Evolutionary conservation across 2,113 vertebrate species (phyloP).

Genomic region (Ariopsis seemanni): DNA sequence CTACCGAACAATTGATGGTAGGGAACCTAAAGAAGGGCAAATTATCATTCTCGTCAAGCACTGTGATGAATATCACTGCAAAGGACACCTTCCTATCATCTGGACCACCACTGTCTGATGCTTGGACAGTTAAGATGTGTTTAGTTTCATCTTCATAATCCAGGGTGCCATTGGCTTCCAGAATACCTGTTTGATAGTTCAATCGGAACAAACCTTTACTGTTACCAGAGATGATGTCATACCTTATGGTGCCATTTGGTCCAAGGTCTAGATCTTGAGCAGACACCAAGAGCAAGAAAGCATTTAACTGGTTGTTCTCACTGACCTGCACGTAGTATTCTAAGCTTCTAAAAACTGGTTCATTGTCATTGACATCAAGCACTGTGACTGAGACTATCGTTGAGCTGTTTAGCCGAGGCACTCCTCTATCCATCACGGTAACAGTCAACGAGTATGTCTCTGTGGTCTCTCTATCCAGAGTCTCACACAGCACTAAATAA

Average conservation of each 20-base stretch:
- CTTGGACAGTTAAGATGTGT: conserved; percentile 81
- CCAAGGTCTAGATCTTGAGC: conserved; percentile 81
- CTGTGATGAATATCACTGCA: conserved; percentile 71
- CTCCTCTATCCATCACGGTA: conserved; percentile 77
- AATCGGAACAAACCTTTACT: conserved; percentile 76
- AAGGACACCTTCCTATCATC: conserved; percentile 75
- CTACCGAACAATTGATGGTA: conserved; percentile 74
- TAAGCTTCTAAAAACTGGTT: conserved; percentile 75
- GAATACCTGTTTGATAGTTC: conserved; percentile 75
- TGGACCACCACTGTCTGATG: conserved; percentile 72
- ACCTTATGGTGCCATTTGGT: conserved; percentile 74
- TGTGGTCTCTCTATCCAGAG: conserved; percentile 79
- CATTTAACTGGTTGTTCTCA: conserved; percentile 77
- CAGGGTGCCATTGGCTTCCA: conserved; percentile 74
- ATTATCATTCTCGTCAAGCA: conserved; percentile 91
- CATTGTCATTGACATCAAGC: conserved; percentile 86
- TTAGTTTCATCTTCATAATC: conserved; percentile 83
- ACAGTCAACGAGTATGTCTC: conserved; percentile 76
- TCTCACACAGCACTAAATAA: conserved; percentile 76
- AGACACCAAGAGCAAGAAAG: conserved; percentile 73
- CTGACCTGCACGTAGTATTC: conserved; percentile 77
- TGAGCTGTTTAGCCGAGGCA: conserved; percentile 77
- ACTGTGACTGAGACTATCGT: conserved; percentile 76
- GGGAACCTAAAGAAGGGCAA: conserved; percentile 82
- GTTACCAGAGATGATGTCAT: conserved; percentile 83